Evolutionary conservation across 2,888 invertebrate genomes (phyloP).

Genomic region (Cryptocephalus primarius): DNA sequence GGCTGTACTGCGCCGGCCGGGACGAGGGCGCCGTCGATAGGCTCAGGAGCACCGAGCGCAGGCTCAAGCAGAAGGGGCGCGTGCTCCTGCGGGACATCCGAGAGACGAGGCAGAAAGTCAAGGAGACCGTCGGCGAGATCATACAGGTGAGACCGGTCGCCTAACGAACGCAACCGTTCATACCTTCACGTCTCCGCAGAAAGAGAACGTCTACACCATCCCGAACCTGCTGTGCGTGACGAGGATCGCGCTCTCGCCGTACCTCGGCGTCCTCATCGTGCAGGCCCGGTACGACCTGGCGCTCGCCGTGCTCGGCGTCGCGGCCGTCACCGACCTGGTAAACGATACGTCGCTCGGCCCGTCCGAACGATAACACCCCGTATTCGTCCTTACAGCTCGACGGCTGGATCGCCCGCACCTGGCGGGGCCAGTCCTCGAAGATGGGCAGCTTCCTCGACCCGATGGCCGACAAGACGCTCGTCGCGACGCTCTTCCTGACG

Average conservation of each 20-base stretch:
- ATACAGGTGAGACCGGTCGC: conserved; percentile 46
- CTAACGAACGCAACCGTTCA: neutral
- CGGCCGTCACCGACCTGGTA: conserved; percentile 88
- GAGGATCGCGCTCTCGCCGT: conserved; percentile 78
- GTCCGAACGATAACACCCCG: no score
- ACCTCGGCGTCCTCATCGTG: conserved; percentile 79
- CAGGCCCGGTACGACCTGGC: conserved; percentile 72
- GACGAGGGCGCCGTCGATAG: no score
- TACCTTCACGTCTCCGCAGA: conserved; percentile 29
- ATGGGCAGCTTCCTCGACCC: conserved; percentile 94
- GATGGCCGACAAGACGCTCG: conserved; percentile 90
- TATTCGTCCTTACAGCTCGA: conserved; percentile 60
- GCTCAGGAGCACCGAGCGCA: conserved; percentile 47
- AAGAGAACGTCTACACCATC: conserved; percentile 85
- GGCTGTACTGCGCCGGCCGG: no score
- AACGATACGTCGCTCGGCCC: no score
- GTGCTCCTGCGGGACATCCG: conserved; percentile 58
- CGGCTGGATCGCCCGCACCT: conserved; percentile 92
- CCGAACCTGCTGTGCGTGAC: conserved; percentile 84
- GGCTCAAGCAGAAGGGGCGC: conserved; percentile 48
- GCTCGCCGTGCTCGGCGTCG: conserved; percentile 68
- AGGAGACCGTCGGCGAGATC: conserved; percentile 61
- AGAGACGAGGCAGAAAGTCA: conserved; percentile 59
- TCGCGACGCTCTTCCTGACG: conserved; percentile 79
- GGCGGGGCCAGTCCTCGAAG: conserved; percentile 82